Conservation (phyloP, 1,140 invertebrate species). For the Phymorhynchus buccinoides region DNA sequence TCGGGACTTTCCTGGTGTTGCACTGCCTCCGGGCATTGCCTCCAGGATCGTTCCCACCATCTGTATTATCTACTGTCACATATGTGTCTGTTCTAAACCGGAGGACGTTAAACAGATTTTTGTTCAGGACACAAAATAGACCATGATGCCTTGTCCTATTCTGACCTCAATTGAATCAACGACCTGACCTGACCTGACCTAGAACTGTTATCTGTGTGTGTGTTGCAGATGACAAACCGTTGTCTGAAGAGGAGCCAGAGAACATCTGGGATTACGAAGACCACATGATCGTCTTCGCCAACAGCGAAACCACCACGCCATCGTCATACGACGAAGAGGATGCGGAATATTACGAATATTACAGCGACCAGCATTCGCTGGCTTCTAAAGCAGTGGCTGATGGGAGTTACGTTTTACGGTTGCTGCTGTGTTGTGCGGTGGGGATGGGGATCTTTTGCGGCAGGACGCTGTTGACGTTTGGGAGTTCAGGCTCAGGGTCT, state of each 20-base stretch:
- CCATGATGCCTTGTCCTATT: too few relatives aligned
- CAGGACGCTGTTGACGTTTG: background rate
- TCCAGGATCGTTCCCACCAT: too few relatives aligned
- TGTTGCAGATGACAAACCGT: slow-evolving; percentile 21
- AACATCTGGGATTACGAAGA: slow-evolving; percentile 32
- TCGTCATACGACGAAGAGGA: background rate
- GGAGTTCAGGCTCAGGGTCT: background rate
- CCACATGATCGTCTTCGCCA: slow-evolving; percentile 31
- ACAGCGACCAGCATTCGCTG: background rate
- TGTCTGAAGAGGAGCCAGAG: background rate
- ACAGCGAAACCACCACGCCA: background rate
- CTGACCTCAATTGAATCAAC: too few relatives aligned
- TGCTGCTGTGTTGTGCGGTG: background rate
- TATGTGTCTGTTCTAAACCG: too few relatives aligned
- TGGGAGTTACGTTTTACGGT: too few relatives aligned
- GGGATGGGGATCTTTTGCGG: background rate
- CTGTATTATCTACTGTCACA: too few relatives aligned
- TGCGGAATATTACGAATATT: slow-evolving; percentile 13
- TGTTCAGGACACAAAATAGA: too few relatives aligned
- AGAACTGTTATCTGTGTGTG: background rate
- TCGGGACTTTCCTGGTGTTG: too few relatives aligned
- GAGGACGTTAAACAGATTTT: too few relatives aligned
- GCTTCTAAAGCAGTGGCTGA: background rate
- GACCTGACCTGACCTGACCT: background rate
- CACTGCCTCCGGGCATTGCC: too few relatives aligned